Base-by-base conservation (phyloP, 2,113 vertebrate species). In the Trachemys scripta region DNA sequence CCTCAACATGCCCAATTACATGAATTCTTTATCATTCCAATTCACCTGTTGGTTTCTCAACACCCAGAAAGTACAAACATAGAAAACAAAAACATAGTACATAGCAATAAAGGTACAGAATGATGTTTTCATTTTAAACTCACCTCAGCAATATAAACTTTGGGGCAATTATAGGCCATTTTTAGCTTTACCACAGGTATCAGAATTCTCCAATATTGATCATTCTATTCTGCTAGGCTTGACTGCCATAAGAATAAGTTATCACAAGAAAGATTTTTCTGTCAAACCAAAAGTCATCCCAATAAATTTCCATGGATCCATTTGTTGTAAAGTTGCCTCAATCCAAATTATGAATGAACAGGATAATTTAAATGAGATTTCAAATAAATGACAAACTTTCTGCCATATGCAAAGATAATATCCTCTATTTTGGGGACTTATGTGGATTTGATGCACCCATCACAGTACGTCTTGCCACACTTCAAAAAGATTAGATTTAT, bases 201-300 rank as follows among this genome's bases (percentile, higher is more conserved):
- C 87, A 92, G 42, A 86, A 95, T 38, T 88, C 12, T 76, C 38
- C 42, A 76, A 27, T 53, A 96, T 80, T 91, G 89, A 82, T 65
- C 35, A 38, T 88, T 86, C 88, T 88, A 75, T 22, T 83, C 59
- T 84, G 75, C 82, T 49, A 86, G 35, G 51, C 29, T 82, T 89
- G 90, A 78, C 76, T 42, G 14, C 78, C 56, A 82, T 81, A 72
- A 53, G 69, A 90, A 85, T 13, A 8, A 31, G 75, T 0, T 22
- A 92, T 10, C 6, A 51, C 10, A 81, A 5, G 3, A 93, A 93
- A 94, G 17, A 62, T 4, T 84, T 62, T 81, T n/a, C 81, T 87
- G 90, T 88, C 62, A 84, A 42, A 45, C 62, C 51, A 79, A 79
- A 76, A 85, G 87, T 76, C 38, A 45, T 76, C 22, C 22, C 69